Evolutionary conservation across 2,797 vertebrate species (phyloP).

Genomic region (Sandelia bainsii): DNA sequence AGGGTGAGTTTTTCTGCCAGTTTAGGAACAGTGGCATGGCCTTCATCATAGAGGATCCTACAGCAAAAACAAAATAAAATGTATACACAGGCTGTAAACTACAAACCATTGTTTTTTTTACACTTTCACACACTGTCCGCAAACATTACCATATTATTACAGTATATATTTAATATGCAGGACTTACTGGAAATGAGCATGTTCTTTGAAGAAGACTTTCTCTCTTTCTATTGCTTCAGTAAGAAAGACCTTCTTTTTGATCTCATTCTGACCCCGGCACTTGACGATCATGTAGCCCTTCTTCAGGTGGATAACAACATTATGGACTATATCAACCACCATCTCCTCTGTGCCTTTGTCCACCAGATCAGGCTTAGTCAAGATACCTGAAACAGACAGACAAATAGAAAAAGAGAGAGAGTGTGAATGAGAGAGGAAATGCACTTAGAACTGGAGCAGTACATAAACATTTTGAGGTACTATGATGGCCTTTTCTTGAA

Average conservation of each 20-base stretch:
- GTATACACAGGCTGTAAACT: neutral
- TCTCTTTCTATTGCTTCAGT: constrained; percentile 83
- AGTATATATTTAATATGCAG: neutral
- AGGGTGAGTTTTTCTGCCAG: constrained; percentile 89
- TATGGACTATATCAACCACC: constrained; percentile 83
- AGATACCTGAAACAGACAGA: constrained; percentile 82
- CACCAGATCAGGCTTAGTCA: constrained; percentile 93
- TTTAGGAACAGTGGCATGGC: constrained; percentile 85
- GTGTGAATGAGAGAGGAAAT: neutral
- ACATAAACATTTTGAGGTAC: no score
- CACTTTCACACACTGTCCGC: no score
- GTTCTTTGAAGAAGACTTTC: constrained; percentile 82
- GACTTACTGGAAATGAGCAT: constrained; percentile 64
- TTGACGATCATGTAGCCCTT: constrained; percentile 95
- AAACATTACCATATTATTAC: neutral
- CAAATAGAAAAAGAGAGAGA: neutral
- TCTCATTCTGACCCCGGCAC: constrained; percentile 92
- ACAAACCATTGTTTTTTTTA: no score
- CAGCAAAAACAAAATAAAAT: constrained; percentile 6
- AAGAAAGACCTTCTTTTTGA: constrained; percentile 82
- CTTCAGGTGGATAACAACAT: constrained; percentile 83
- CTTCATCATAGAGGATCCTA: constrained; percentile 83
- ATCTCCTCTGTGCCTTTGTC: constrained; percentile 88
- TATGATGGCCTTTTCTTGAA: no score
- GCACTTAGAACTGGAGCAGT: no score